Evolutionary conservation across 2,797 vertebrate species (phyloP).

Genomic region (Manis pentadactyla): DNA sequence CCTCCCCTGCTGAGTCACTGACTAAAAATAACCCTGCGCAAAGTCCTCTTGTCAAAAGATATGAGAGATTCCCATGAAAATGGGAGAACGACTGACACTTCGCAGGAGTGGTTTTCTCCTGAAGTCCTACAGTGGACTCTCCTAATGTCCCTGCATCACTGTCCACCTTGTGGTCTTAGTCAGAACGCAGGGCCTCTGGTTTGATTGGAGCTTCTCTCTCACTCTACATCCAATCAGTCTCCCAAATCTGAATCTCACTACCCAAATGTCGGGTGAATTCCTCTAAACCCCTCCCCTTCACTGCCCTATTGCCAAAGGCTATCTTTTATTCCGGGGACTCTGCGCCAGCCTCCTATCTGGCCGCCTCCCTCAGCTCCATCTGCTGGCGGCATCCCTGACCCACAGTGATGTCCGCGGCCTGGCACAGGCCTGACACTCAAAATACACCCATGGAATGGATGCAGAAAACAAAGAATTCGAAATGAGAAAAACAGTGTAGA

Average conservation of each 20-base stretch:
- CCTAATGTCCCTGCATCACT: not conserved
- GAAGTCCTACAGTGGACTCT: not conserved
- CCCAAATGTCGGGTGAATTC: not conserved
- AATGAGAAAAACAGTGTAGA: not conserved
- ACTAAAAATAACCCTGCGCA: constrained; percentile 41
- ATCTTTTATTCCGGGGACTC: not conserved
- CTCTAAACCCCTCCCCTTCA: not conserved
- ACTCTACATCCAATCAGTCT: not conserved
- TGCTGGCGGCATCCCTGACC: not conserved
- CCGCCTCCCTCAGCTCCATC: not conserved
- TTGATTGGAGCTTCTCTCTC: not conserved
- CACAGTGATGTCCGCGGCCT: not conserved
- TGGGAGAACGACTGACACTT: not conserved
- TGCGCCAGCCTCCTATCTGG: not conserved
- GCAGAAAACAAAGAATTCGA: not conserved
- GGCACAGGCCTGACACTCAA: not conserved
- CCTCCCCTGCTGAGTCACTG: constrained; percentile 48
- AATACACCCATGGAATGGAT: not conserved
- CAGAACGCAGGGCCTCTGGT: not conserved
- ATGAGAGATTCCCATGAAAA: not conserved
- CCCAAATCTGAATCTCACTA: not conserved
- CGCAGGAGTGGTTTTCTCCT: not conserved
- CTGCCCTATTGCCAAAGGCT: not conserved
- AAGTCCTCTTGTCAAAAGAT: not conserved
- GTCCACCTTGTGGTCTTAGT: not conserved